These are phyloP conservation scores for Cloeon dipterum DNA, from an alignment of 2,888 invertebrate species.

Conservation along the genomic window DNA sequence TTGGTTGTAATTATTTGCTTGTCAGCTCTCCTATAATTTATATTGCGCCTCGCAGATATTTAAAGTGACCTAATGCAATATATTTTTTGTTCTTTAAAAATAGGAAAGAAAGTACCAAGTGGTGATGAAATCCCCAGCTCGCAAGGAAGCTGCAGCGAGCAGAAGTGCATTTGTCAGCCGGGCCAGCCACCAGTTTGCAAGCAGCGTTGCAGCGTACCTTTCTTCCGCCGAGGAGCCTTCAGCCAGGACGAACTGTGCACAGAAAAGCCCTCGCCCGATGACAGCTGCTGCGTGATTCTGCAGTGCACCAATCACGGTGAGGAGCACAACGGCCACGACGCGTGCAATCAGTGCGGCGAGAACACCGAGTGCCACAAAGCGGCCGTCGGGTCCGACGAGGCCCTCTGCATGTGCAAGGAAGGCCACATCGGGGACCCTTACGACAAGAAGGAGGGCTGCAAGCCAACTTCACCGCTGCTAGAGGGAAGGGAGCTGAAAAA, in stretches of 20 bases:
- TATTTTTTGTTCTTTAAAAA: too few species aligned
- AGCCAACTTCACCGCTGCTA: neutral
- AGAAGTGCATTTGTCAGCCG: neutral
- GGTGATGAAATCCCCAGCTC: neutral
- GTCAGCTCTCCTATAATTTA: too few species aligned
- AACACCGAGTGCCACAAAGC: constrained; percentile 1
- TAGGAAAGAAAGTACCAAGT: neutral
- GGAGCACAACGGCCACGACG: neutral
- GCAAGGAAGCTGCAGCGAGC: neutral
- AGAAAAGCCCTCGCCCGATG: constrained; percentile 41
- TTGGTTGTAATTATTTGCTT: too few species aligned
- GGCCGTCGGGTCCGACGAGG: neutral
- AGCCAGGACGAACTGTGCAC: constrained; percentile 46
- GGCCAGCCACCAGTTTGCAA: constrained; percentile 23
- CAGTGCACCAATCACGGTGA: constrained; percentile 33
- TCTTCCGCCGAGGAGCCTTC: constrained; percentile 38
- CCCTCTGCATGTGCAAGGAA: constrained; percentile 1
- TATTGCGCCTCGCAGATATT: too few species aligned
- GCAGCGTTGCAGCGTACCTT: constrained; percentile 45
- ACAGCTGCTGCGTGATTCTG: constrained; percentile 45
- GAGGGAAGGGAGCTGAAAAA: neutral
- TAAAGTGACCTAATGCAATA: too few species aligned
- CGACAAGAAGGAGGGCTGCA: neutral
- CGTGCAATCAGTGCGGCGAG: neutral
- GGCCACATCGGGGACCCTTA: constrained; percentile 1